phyloP scores from a whole-genome alignment of 1,140 invertebrate species.

The Diuraphis noxia region DNA sequence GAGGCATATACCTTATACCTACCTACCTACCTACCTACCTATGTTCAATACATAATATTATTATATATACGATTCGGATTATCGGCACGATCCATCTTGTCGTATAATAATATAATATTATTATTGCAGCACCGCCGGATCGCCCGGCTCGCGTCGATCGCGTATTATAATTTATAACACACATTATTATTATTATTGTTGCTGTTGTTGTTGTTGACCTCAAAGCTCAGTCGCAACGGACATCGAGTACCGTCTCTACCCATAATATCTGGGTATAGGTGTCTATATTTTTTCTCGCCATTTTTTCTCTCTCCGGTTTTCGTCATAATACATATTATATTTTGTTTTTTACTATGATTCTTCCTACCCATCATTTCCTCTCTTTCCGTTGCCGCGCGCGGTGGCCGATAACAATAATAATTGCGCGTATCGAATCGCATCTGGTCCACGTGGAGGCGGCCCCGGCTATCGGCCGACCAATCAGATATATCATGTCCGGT shows the following conservation, averaged over 20 bases:
- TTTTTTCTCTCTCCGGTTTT: neutral
- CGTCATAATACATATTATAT: neutral
- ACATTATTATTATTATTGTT: neutral
- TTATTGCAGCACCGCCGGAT: neutral
- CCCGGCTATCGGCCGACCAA: conserved; percentile 30
- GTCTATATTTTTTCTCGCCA: neutral
- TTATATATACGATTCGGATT: neutral
- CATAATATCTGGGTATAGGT: neutral
- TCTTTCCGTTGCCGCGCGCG: neutral
- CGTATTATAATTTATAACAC: neutral
- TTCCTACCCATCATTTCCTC: neutral
- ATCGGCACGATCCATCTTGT: conserved; percentile 34
- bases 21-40: neutral
- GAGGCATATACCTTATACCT: too few relatives aligned
- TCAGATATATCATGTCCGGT: conserved; percentile 36
- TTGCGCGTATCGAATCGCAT: conserved; percentile 49
- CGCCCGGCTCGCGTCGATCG: neutral
- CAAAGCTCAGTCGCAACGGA: neutral
- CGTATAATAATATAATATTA: neutral
- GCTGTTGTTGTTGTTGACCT: too few relatives aligned
- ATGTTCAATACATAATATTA: neutral
- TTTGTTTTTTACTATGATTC: neutral
- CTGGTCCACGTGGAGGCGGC: conserved; percentile 31
- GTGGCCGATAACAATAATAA: conserved; percentile 46
- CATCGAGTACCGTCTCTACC: neutral